A percentile compares a stretch with the other conserved stretches of the same genome.
phyloP scores from a whole-genome alignment of 2,888 invertebrate species.

The Hydropsyche betteni region DNA sequence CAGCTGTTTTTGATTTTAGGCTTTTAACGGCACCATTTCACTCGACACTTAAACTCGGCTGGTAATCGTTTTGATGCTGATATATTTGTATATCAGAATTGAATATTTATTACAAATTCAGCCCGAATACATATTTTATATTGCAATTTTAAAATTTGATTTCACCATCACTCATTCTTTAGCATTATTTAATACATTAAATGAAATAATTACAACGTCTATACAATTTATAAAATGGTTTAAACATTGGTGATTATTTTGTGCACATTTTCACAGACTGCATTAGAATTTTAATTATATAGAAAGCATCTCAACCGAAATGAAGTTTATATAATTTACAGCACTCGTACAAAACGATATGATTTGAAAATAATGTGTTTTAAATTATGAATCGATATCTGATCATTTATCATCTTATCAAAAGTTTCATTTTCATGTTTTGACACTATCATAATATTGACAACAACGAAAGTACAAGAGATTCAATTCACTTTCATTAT shows the following conservation, averaged over 20 bases:
- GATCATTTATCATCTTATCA: too few species aligned
- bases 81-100: conserved; percentile 12
- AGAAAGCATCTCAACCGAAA: conserved; percentile 27
- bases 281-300: conserved; percentile 1
- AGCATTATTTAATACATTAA: background rate
- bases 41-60: conserved; percentile 26
- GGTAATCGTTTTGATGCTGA: conserved; percentile 27
- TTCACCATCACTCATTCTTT: conserved; percentile 14
- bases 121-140: background rate
- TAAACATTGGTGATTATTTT: background rate
- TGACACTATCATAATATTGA: too few species aligned
- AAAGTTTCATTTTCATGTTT: too few species aligned
- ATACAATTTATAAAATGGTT: conserved; percentile 19
- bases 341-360: background rate
- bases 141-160: conserved; percentile 22
- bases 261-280: conserved; percentile 24
- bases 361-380: too few species aligned
- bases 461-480: too few species aligned
- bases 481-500: too few species aligned
- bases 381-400: too few species aligned
- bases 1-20: conserved; percentile 35
- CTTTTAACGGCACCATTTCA: conserved; percentile 38
- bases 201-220: conserved; percentile 6
- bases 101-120: background rate
- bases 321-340: conserved; percentile 1